phyloP scores from a whole-genome alignment of 2,797 vertebrate species.

The Mallotus villosus region DNA sequence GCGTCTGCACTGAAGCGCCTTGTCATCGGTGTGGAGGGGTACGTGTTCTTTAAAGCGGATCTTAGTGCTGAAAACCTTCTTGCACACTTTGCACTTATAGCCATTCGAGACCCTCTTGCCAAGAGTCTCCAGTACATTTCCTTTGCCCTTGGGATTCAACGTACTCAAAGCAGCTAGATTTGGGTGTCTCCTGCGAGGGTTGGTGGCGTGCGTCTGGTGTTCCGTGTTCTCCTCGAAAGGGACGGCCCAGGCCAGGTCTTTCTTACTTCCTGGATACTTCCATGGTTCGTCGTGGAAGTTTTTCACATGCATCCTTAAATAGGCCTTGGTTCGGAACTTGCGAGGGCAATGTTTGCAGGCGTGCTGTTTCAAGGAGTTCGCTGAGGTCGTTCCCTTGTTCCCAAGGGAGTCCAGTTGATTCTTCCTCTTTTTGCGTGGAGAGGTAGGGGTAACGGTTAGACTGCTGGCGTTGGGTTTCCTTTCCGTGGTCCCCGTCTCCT shows the following conservation, averaged over 20 bases:
- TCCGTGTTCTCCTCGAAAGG: background rate
- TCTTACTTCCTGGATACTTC: background rate
- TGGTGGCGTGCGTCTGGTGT: background rate
- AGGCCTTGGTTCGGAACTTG: no score
- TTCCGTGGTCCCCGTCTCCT: background rate
- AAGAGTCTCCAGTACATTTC: background rate
- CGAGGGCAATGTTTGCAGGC: no score
- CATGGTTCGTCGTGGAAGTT: conserved; percentile 17
- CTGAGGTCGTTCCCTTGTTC: no score
- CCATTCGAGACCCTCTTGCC: background rate
- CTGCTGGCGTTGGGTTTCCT: no score
- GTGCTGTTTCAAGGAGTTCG: no score
- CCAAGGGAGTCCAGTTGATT: no score
- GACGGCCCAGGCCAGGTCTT: conserved; percentile 36
- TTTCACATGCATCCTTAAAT: background rate
- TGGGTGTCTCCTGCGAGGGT: background rate
- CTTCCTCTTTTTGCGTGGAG: no score
- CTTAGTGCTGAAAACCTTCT: conserved; percentile 6
- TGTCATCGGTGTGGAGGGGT: conserved; percentile 48
- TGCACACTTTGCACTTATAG: conserved; percentile 38
- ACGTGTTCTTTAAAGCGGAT: conserved; percentile 30
- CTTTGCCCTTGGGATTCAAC: conserved; percentile 23
- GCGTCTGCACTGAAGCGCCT: conserved; percentile 19
- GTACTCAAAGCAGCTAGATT: background rate
- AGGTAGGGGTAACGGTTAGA: no score